Percentiles rank a stretch among this genome's conserved stretches.
Conservation (phyloP, 2,113 vertebrate genomes). For the Trichechus manatus region DNA sequence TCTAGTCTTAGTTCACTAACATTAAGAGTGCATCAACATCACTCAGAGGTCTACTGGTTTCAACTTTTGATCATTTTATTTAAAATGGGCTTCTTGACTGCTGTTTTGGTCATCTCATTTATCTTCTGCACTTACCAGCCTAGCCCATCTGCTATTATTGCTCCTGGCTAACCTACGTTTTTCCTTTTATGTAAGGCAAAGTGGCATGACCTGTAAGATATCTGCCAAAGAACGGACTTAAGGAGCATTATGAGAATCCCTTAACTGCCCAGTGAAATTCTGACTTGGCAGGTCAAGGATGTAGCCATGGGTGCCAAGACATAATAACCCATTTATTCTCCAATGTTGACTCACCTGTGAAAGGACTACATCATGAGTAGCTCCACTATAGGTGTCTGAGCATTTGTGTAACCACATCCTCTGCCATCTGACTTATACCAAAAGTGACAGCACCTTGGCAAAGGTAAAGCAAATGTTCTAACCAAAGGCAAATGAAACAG, state of each 20-base stretch:
- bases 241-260: slow-evolving; percentile 48
- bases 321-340: slow-evolving; percentile 62
- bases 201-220: not conserved
- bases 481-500: not conserved
- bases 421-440: not conserved
- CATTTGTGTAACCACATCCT: slow-evolving; percentile 26
- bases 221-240: slow-evolving; percentile 60
- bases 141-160: not conserved
- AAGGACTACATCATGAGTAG: not conserved
- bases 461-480: slow-evolving; percentile 15
- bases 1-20: not conserved
- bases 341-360: not conserved
- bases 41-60: not conserved
- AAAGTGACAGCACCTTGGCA: slow-evolving; percentile 33
- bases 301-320: not conserved
- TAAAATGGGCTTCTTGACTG: not conserved
- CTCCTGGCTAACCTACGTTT: not conserved
- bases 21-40: not conserved
- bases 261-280: slow-evolving; percentile 40
- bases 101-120: not conserved
- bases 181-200: slow-evolving; percentile 31
- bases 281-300: slow-evolving; percentile 47
- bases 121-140: not conserved
- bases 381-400: not conserved
- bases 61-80: slow-evolving; percentile 6